Evolutionary conservation across 2,113 vertebrate species (phyloP).

Genomic region (Rhinopithecus roxellana): DNA sequence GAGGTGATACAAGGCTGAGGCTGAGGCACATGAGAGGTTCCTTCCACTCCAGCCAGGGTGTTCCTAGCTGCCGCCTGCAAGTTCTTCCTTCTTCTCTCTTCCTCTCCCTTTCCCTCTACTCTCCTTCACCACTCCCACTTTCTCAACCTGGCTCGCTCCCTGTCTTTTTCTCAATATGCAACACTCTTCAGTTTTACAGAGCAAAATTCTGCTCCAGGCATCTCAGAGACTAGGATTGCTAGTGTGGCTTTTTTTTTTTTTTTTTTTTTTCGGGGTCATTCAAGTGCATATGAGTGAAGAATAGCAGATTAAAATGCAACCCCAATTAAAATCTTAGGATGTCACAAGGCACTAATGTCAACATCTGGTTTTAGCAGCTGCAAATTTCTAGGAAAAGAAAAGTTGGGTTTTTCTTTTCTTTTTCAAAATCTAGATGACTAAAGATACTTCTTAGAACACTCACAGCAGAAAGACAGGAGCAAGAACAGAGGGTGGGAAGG

Average conservation of each 20-base stretch:
- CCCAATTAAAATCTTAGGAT: constrained; percentile 72
- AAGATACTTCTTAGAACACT: constrained; percentile 61
- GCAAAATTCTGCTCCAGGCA: not conserved
- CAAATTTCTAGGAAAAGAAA: constrained; percentile 56
- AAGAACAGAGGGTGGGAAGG: not conserved
- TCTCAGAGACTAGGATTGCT: not conserved
- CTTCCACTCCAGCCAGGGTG: not conserved
- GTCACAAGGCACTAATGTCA: constrained; percentile 68
- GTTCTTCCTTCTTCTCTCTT: not conserved
- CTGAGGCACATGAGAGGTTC: accelerated
- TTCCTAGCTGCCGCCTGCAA: accelerated
- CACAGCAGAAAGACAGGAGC: constrained; percentile 29
- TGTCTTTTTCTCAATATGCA: not conserved
- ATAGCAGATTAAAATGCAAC: constrained; percentile 78
- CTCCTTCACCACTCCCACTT: not conserved
- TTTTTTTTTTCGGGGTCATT: not conserved
- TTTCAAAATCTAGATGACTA: constrained; percentile 40
- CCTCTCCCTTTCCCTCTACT: too few relatives aligned
- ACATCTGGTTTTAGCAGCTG: constrained; percentile 70
- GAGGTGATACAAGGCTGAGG: not conserved
- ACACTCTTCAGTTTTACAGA: not conserved
- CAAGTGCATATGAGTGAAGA: constrained; percentile 74
- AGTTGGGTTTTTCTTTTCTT: constrained; percentile 2
- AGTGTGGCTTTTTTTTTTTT: not conserved
- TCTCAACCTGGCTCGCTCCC: not conserved